Evolutionary conservation across 2,797 vertebrate genomes (phyloP), one percentile per base, ranked within the genome.

Genomic region (Kryptopterus vitreolus): DNA sequence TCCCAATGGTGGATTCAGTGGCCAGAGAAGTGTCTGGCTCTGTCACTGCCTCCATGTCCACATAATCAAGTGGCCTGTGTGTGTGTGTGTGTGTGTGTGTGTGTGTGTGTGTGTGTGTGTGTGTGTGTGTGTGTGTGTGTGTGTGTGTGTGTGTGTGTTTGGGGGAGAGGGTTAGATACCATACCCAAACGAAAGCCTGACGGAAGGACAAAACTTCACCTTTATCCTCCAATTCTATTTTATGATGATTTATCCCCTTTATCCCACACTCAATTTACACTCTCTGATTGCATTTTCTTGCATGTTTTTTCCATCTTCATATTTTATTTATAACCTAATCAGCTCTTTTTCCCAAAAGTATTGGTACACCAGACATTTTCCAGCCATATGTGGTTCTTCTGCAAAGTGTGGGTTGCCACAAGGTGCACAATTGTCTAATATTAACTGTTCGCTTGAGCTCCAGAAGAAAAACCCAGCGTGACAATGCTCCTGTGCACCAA

Each of bases 1-100:
- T 91, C 87, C 85, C 84, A 84, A 79, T 88, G 89, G 89, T 90
- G 87, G 85, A 90, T 89, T 88, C 20, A 13, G 16, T 68, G 57
- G 83, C 89, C 85, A 77, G 78, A 33, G 83, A 87, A 86, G 83
- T 86, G 88, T 87, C 84, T 87, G 82, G 84, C 84, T 81, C 86
- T 86, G 89, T 91, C 90, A 87, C 85, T 43, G 43, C 85, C 69
- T 84, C 76, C 70, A 86, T 85, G 85, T 84, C 76, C 70, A 86
- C 86, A 86, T 89, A 88, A 91, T 89, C 84, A 88, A 89, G 87
- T 83, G 61, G 63, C 35, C 53, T 80, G 76, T 79, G 79, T 48
- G 53, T 72, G 29, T 76, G 71, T 48, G 35, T 52, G 73, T 65
- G 61, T 29, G 52, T 22, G 33, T 26, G 61, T n/a, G 31, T 26